Percentiles rank a stretch among this genome's conserved stretches.
phyloP scores from a whole-genome alignment of 1,140 invertebrate genomes.

The Nebria ingens region DNA sequence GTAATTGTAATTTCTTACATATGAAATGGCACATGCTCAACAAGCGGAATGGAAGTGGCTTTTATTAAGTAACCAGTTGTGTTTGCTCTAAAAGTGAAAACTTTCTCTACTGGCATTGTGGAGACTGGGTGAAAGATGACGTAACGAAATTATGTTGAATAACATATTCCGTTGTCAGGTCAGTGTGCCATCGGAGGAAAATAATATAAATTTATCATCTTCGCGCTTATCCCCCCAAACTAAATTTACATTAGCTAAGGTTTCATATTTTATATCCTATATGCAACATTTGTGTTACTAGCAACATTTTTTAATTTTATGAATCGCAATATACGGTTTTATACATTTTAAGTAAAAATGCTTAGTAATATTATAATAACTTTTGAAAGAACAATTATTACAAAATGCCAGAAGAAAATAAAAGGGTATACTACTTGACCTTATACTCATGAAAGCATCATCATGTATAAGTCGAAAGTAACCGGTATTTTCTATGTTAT shows the following conservation, averaged over 20 bases:
- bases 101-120: constrained; percentile 3
- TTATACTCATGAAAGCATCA: too few relatives aligned
- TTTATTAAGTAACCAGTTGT: constrained; percentile 7
- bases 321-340: background rate
- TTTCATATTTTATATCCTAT: too few relatives aligned
- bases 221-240: too few relatives aligned
- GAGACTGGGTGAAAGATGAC: constrained; percentile 3
- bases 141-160: background rate
- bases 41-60: background rate
- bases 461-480: too few relatives aligned
- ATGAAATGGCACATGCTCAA: constrained; percentile 6
- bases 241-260: background rate
- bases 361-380: background rate
- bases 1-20: too few relatives aligned
- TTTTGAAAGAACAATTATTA: too few relatives aligned
- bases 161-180: background rate
- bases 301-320: background rate
- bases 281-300: background rate
- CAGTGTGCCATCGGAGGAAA: background rate
- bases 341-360: background rate
- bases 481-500: too few relatives aligned
- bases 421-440: too few relatives aligned
- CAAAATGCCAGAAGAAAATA: too few relatives aligned
- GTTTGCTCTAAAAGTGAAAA: constrained; percentile 3
- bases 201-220: background rate